Evolutionary conservation across 2,113 vertebrate genomes (phyloP), one percentile per base, ranked within the genome.

Genomic region (Zootoca vivipara): DNA sequence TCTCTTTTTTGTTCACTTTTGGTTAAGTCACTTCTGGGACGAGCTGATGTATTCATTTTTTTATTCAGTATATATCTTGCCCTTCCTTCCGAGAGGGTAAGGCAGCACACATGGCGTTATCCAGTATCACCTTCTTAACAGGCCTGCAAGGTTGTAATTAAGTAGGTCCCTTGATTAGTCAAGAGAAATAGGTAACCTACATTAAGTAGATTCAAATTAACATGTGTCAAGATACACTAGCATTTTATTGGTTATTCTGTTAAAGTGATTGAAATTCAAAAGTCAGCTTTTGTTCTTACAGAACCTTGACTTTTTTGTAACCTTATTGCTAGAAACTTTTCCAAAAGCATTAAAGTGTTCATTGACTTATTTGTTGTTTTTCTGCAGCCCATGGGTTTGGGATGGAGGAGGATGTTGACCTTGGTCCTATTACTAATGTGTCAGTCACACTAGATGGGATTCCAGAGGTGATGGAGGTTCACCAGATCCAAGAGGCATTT

Each of bases 381-480:
- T 85, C 89, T 80, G 91, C 95, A 98, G 97, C 95, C 92, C 93
- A 97, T 75, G 94, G 97, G 92, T 97, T 98, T 93, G 92, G 98
- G 58, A 95, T 97, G 56, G 97, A 98, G 93, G 97, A 97, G 88
- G 98, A 98, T 67, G 96, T 98, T 92, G 96, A 98, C 74, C 95
- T 95, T 74, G 94, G 97, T 94, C 98, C 98, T 83, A 93, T 98
- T 95, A 98, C 98, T 81, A 98, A 98, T 1, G 97, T 98, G 80
- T 98, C 97, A 0, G 97, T 98, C 95, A 98, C 98, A 0, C 96
- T 97, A 24, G 98, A 98, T 91, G 98, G 97, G 30, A 97, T 98
- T 92, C 97, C 97, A 74, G 98, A 98, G 92, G 97, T 97, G 62
- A 91, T 97, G 75, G 97, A 97, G 89, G 96, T 97, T 92, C 96